Percentiles rank a stretch among this genome's conserved stretches.
Evolutionary conservation across 2,797 vertebrate species (phyloP).

Genomic region (Oceanodroma leucorhoa): DNA sequence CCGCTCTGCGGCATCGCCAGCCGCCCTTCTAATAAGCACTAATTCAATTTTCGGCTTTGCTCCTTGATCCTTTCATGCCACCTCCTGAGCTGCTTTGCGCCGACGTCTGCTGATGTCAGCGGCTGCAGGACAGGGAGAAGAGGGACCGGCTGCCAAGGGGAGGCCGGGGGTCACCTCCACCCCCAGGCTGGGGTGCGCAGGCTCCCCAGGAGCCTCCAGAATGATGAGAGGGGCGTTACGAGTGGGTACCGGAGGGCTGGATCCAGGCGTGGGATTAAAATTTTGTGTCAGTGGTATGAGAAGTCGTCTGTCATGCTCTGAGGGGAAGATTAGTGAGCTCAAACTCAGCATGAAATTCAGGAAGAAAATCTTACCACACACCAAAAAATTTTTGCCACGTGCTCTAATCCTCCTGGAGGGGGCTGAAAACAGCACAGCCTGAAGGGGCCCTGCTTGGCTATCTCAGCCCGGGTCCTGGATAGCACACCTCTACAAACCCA

Average conservation of each 20-base stretch:
- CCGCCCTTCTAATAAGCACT: neutral
- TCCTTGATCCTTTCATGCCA: constrained; percentile 17
- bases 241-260: accelerated
- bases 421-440: neutral
- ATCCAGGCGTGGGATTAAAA: neutral
- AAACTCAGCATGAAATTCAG: constrained; percentile 25
- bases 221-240: accelerated
- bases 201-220: neutral
- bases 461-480: neutral
- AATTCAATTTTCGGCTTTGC: constrained; percentile 60
- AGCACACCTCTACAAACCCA: neutral
- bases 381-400: neutral
- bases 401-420: neutral
- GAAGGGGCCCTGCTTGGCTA: neutral
- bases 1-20: neutral
- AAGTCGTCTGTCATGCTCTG: neutral
- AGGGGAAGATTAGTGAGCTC: constrained; percentile 24
- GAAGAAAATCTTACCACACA: neutral
- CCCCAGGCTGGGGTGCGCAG: accelerated
- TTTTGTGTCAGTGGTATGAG: neutral
- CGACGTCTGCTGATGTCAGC: constrained; percentile 44
- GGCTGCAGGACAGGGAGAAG: accelerated
- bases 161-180: accelerated
- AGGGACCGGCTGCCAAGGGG: neutral
- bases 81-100: constrained; percentile 37